Conservation (phyloP, 2,888 invertebrate species). For the Apamea epomidion region DNA sequence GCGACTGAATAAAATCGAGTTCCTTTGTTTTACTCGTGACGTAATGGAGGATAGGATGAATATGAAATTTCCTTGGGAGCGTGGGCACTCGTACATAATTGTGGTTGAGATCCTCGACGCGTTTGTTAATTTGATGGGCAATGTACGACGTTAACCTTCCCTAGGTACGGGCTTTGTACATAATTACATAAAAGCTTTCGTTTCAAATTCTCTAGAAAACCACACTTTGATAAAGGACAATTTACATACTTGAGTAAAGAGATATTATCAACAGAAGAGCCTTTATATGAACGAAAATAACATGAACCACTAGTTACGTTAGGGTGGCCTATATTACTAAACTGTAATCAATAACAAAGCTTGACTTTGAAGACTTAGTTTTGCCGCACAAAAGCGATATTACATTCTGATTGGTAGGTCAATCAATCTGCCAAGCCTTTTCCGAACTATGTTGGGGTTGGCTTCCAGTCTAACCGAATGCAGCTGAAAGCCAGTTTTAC, state of each 20-base stretch:
- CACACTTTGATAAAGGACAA: conserved; percentile 47
- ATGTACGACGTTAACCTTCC: conserved; percentile 53
- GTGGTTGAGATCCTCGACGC: conserved; percentile 60
- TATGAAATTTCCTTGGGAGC: conserved; percentile 60
- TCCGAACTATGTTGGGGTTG: not conserved
- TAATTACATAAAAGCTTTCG: conserved; percentile 51
- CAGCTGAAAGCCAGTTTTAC: not conserved
- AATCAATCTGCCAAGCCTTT: not conserved
- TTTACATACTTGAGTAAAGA: conserved; percentile 53
- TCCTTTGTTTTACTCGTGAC: conserved; percentile 64
- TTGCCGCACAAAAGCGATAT: not conserved
- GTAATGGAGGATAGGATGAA: conserved; percentile 54
- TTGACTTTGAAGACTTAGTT: conserved; percentile 12
- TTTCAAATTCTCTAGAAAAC: conserved; percentile 57
- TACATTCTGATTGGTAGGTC: not conserved
- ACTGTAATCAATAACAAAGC: conserved; percentile 11
- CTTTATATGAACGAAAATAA: conserved; percentile 1
- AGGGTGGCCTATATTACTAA: not conserved
- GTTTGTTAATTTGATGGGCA: conserved; percentile 59
- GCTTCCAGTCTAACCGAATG: not conserved
- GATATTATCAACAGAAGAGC: conserved; percentile 17
- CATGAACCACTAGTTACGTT: not conserved
- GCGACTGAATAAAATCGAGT: conserved; percentile 58
- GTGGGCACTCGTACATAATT: conserved; percentile 57
- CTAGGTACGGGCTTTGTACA: conserved; percentile 52